Evolutionary conservation across 2,888 invertebrate genomes (phyloP), one percentile per base, ranked within the genome.

Genomic region (Mythimna vitellina): DNA sequence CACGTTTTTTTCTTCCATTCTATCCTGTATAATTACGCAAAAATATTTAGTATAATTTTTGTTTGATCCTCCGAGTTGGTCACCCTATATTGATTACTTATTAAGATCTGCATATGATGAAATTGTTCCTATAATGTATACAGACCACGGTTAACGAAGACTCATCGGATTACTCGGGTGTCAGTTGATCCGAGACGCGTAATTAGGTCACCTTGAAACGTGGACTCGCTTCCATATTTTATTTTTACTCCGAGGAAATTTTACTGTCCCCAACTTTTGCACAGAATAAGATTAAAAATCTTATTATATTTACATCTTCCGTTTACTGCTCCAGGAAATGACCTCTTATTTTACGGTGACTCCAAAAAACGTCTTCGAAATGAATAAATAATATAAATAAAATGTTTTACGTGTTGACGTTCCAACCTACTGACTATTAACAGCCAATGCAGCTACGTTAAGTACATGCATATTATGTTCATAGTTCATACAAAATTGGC

Each of bases 161-260:
- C 82, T 87, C 78, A 87, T 87, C 84, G 67, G 78, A 87, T 88
- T 88, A 86, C 79, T 75, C 69, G 74, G 84, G 81, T 84, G 86
- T 78, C 86, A 80, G 82, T 82, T 87, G 85, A 88, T 87, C 84
- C 87, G 73, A 81, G 78, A 77, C 64, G 71, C 86, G 80, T 86
- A 88, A 88, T 87, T 87, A 87, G 82, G 87, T 86, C 88, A 87
- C 78, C 80, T 81, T 83, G 80, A 79, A 84, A 84, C 87, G 79
- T 76, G 73, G 70, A 78, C 80, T 80, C 73, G 66, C 66, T 70
- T 69, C 65, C 61, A 75, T 81, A 80, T 86, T 86, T 80, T 75
- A 83, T 82, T 78, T 76, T 80, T 70, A 81, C 78, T 62, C 35
- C 57, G 69, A 65, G 77, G 54, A 66, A 61, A 70, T 74, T 76